phyloP scores from a whole-genome alignment of 2,888 invertebrate genomes.

The Scaeva pyrastri region DNA sequence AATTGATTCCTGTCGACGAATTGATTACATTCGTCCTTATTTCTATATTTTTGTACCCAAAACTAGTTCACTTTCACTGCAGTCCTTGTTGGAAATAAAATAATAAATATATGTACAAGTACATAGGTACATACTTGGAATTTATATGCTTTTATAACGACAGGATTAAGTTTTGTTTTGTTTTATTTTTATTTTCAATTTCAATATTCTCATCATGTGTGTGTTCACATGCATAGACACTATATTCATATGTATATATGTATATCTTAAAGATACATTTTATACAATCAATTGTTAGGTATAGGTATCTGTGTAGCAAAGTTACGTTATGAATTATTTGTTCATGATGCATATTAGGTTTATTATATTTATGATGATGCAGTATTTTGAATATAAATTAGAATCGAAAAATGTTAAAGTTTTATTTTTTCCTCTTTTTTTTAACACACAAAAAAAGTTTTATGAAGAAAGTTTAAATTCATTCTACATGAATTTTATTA shows the following conservation, averaged over 20 bases:
- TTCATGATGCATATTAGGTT: neutral
- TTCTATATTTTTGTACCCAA: neutral
- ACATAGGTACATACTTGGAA: neutral
- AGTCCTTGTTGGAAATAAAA: neutral
- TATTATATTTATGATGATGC: neutral
- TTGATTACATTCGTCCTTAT: neutral
- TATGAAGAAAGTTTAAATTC: neutral
- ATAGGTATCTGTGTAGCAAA: too few species aligned
- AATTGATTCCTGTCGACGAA: neutral
- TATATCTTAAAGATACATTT: too few species aligned
- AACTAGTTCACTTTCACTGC: neutral
- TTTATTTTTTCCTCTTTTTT: too few species aligned
- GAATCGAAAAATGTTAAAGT: conserved; percentile 1
- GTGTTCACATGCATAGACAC: neutral
- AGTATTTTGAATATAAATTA: neutral
- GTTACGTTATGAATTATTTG: neutral
- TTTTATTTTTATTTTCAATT: neutral
- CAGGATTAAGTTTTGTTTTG: neutral
- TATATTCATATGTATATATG: neutral
- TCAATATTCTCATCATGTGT: neutral
- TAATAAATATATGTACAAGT: too few species aligned
- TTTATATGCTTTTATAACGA: neutral
- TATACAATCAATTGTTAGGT: too few species aligned
- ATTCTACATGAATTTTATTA: neutral
- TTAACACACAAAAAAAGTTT: neutral